Evolutionary conservation across 2,888 invertebrate genomes (phyloP), one percentile per base, ranked within the genome.

Genomic region (Drosophila helvetica): DNA sequence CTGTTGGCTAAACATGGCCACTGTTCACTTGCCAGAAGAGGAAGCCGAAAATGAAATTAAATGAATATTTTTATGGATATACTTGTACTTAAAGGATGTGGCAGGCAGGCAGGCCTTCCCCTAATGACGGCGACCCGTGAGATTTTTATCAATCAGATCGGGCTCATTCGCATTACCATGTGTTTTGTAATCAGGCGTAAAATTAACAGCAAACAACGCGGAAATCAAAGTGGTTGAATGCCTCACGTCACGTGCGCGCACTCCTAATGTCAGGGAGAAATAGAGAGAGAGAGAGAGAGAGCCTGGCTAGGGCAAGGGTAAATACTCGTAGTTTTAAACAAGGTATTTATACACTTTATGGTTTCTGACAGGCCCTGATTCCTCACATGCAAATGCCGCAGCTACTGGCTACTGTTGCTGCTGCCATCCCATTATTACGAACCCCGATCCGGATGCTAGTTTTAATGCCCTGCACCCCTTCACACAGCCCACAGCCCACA

Each of bases 341-440:
- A 83, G 55, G 83, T 75, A 88, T 89, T 88, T 88, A 75, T 88
- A 83, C 88, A 89, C 89, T 85, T 85, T 85, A 85, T 89, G 89
- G 88, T 89, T 85, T 85, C 87, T 84, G 88, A 86, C 89, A 77
- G 88, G 77, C 84, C 80, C 89, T 89, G 89, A 85, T 53, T 46
- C 46, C 46, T 54, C 57, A 64, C 73, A 82, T 85, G 88, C 86
- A 89, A 87, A 89, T 85, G 69, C n/a, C n/a, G 72, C 54, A 55
- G 10, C 27, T 7, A 68, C 12, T 42, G 43, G 30, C 33, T 42
- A 17, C 43, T 43, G 25, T 17, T 12, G 9, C 22, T 25, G 38
- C 38, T n/a, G n/a, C 38, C 38, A 38, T 45, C 50, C 74, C 88
- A 89, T 84, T 88, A 88, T 88, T 86, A 58, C 63, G 85, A 69